Conservation (phyloP, 2,113 vertebrate species). For the Merops nubicus region DNA sequence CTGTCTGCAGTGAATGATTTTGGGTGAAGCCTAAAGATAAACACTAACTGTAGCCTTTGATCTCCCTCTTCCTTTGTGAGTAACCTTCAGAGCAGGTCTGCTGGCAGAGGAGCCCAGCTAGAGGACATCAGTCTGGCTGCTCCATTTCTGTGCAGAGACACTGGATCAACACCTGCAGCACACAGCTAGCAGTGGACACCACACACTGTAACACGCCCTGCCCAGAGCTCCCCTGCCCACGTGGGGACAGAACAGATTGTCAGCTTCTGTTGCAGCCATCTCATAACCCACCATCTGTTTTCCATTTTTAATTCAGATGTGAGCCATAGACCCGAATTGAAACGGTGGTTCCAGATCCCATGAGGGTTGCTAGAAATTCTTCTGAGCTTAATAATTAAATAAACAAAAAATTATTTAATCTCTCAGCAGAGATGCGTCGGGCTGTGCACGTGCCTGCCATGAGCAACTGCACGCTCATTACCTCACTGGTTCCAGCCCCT, state of each 20-base stretch:
- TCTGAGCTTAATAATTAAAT: constrained; percentile 37
- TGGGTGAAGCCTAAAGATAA: background rate
- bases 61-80: background rate
- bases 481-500: background rate
- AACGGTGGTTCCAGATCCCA: background rate
- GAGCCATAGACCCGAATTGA: background rate
- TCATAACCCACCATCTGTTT: constrained; percentile 34
- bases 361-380: background rate
- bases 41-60: background rate
- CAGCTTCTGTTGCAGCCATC: constrained; percentile 25
- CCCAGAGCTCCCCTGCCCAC: background rate
- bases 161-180: constrained; percentile 20
- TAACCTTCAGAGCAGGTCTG: constrained; percentile 13
- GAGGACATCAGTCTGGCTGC: background rate
- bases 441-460: constrained; percentile 16
- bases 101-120: background rate
- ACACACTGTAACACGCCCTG: background rate
- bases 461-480: background rate
- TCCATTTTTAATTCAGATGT: constrained; percentile 39
- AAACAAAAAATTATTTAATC: background rate
- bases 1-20: background rate
- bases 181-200: background rate
- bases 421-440: background rate
- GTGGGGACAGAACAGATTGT: constrained; percentile 4
- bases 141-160: background rate